Conservation (phyloP, 1,140 invertebrate genomes). For the Acromyrmex heyeri region DNA sequence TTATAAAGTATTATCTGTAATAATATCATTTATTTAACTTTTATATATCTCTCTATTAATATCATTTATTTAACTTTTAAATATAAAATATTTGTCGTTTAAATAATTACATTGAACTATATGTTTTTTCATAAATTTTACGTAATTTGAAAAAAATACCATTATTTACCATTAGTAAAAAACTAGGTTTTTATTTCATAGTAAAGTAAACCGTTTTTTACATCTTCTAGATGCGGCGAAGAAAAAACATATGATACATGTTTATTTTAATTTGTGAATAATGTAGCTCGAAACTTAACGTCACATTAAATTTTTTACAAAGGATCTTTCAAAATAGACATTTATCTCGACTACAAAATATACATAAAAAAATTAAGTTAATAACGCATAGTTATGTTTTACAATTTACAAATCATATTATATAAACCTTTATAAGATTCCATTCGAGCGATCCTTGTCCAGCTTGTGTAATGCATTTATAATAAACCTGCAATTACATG, state of each 20-base stretch:
- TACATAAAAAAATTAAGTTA: conserved; percentile 42
- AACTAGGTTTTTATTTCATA: too few species aligned
- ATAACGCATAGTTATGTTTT: conserved; percentile 29
- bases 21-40: too few species aligned
- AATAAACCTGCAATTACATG: conserved; percentile 34
- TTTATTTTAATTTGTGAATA: conserved; percentile 19
- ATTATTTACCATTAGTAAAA: too few species aligned
- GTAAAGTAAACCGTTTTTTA: too few species aligned
- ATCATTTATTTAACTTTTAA: too few species aligned
- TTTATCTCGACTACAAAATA: conserved; percentile 34
- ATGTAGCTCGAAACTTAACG: conserved; percentile 8
- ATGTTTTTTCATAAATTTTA: too few species aligned
- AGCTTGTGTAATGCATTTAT: neutral
- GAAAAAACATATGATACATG: neutral
- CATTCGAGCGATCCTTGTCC: conserved; percentile 15
- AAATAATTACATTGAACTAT: too few species aligned
- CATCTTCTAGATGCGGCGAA: neutral
- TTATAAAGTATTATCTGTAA: too few species aligned
- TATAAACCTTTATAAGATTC: conserved; percentile 56
- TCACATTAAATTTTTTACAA: neutral
- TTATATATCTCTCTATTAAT: too few species aligned
- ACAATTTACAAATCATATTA: conserved; percentile 47
- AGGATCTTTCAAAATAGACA: conserved; percentile 47
- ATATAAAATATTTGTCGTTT: too few species aligned
- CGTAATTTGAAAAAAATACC: too few species aligned